phyloP scores from a whole-genome alignment of 2,113 vertebrate species.

The Strix aluco region DNA sequence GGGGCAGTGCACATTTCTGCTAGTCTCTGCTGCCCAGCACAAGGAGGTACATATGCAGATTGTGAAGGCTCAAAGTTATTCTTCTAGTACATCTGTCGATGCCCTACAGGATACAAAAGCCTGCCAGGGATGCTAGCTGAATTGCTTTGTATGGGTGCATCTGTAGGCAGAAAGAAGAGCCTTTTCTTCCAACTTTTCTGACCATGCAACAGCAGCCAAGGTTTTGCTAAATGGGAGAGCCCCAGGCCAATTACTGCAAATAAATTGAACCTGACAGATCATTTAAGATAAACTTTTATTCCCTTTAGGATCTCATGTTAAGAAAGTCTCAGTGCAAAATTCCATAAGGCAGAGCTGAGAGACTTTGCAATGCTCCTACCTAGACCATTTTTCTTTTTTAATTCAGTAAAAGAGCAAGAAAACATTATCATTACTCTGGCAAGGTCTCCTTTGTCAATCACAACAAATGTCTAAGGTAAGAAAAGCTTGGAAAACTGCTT shows the following conservation, averaged over 20 bases:
- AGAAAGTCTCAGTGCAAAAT: neutral
- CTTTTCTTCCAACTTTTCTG: neutral
- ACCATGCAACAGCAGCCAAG: neutral
- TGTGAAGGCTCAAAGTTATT: neutral
- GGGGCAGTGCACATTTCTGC: neutral
- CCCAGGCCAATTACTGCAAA: slow-evolving; percentile 5
- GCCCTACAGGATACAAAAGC: neutral
- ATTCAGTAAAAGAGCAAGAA: neutral
- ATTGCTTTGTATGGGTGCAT: neutral
- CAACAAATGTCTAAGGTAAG: neutral
- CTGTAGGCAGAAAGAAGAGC: neutral
- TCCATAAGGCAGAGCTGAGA: neutral
- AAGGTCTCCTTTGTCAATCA: neutral
- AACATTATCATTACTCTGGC: neutral
- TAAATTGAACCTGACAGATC: slow-evolving; percentile 43
- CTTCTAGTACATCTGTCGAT: neutral
- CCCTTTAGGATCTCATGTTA: neutral
- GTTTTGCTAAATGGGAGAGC: slow-evolving; percentile 11
- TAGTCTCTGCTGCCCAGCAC: neutral
- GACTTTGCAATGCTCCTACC: neutral
- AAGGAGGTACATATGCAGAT: neutral
- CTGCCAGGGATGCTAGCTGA: neutral
- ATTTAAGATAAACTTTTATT: slow-evolving; percentile 38
- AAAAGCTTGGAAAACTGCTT: neutral
- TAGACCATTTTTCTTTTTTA: neutral